phyloP scores from a whole-genome alignment of 2,888 invertebrate species.

The Nemotelus pantherinus region DNA sequence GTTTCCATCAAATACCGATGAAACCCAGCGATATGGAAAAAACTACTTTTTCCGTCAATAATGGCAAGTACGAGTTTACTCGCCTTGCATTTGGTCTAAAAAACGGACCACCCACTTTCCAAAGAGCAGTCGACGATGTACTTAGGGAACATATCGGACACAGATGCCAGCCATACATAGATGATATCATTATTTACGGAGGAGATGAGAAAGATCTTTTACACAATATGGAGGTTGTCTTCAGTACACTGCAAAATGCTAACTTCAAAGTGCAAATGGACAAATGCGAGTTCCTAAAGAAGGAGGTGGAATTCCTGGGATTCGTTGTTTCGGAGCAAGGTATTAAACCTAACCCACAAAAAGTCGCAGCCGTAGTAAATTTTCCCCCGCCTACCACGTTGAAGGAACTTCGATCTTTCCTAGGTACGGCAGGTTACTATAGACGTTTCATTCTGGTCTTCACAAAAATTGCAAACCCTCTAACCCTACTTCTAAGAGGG shows the following conservation, averaged over 20 bases:
- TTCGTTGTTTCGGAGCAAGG: background rate
- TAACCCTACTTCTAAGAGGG: no score
- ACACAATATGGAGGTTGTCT: background rate
- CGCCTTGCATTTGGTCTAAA: conserved; percentile 20
- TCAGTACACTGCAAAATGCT: conserved; percentile 47
- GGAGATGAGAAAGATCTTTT: background rate
- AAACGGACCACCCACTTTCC: conserved; percentile 24
- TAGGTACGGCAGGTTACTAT: no score
- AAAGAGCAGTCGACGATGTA: conserved; percentile 20
- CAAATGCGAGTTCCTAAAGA: no score
- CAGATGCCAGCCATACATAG: conserved; percentile 18
- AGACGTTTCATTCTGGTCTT: no score
- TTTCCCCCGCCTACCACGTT: background rate
- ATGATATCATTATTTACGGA: conserved; percentile 21
- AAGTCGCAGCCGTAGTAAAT: conserved; percentile 23
- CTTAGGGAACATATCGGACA: conserved; percentile 5
- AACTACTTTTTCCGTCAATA: conserved; percentile 28
- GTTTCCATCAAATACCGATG: conserved; percentile 21
- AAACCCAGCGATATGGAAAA: conserved; percentile 30
- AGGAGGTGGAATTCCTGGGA: background rate
- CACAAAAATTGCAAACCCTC: no score
- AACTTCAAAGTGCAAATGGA: conserved; percentile 52
- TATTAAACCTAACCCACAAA: no score
- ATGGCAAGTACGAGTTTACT: conserved; percentile 34
- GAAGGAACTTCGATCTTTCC: no score